Evolutionary conservation across 1,140 invertebrate genomes (phyloP).

Genomic region (Trissolcus basalis): DNA sequence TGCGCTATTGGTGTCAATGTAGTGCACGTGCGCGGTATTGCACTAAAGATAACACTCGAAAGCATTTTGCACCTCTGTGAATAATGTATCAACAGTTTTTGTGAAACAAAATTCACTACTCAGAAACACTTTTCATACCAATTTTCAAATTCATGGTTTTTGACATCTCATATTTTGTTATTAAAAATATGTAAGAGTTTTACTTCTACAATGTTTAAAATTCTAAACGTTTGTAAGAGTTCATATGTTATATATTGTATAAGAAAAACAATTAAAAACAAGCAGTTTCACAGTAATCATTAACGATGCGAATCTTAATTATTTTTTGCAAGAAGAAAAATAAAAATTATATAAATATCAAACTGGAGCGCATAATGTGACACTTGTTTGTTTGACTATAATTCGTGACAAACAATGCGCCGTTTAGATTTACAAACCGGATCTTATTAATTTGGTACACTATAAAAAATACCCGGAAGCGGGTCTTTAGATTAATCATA

Average conservation of each 20-base stretch:
- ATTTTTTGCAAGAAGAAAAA: constrained; percentile 13
- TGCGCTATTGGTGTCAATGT: constrained; percentile 18
- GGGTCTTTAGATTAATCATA: constrained; percentile 57
- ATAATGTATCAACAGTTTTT: too few species aligned
- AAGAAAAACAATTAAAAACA: background rate
- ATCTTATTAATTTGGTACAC: constrained; percentile 39
- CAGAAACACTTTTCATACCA: too few species aligned
- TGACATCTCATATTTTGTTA: too few species aligned
- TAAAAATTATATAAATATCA: constrained; percentile 31
- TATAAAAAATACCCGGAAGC: constrained; percentile 50
- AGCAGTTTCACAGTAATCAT: constrained; percentile 2
- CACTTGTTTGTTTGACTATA: constrained; percentile 43
- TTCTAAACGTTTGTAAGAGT: background rate
- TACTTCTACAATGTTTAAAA: too few species aligned
- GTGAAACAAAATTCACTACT: too few species aligned
- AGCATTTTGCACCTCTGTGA: constrained; percentile 4
- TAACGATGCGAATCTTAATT: constrained; percentile 28
- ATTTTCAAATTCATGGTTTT: too few species aligned
- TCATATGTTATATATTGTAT: background rate
- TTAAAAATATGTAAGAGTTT: too few species aligned
- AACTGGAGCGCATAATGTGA: background rate
- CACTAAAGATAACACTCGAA: background rate
- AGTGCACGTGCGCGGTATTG: constrained; percentile 6
- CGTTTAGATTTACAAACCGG: constrained; percentile 37
- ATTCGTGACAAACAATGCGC: constrained; percentile 5